Evolutionary conservation across 2,113 vertebrate species (phyloP), one percentile per base, ranked within the genome.

Genomic region (Leiothrix lutea): DNA sequence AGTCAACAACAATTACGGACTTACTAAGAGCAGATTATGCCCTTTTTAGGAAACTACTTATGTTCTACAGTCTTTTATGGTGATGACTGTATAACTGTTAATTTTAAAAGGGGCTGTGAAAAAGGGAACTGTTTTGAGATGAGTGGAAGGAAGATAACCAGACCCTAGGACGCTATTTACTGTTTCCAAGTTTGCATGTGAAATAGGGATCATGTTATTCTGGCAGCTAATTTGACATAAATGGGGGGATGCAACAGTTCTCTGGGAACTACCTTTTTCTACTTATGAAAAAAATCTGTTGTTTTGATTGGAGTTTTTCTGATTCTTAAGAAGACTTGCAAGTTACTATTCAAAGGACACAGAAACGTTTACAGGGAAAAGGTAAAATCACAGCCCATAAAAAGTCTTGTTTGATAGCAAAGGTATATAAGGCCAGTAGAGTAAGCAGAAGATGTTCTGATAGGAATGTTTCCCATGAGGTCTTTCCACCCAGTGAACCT

Each of bases 21-120:
- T 89, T 81, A 79, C 53, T 74, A 60, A 81, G 9, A 72, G 38
- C 69, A 87, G 40, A 89, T 19, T 54, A 54, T 65, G 21, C 4
- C 94, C 65, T 92, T 96, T 95, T 95, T 66, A 90, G 89, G 80
- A 87, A 87, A 82, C 11, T 65, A 79, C 64, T 86, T 64, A 44
- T 31, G 40, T 40, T 74, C 35, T 91, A 21, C 35, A 71, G 17
- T 92, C 82, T 86, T 94, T 78, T 71, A 74, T 71, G 77, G 72
- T 12, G 15, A 74, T 65, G 61, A 38, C 28, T 75, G 44, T 48
- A 10, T 78, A 81, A 45, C 89, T 69, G 35, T 38, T 86, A 60
- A 84, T 92, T 94, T 93, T 66, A 72, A 92, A 91, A 86, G 29
- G 12, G 36, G 6, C 44, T 89, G 45, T 71, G 48, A 56, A 87